Evolutionary conservation across 1,140 invertebrate genomes (phyloP), one percentile per base, ranked within the genome.

Genomic region (Cydia amplana): DNA sequence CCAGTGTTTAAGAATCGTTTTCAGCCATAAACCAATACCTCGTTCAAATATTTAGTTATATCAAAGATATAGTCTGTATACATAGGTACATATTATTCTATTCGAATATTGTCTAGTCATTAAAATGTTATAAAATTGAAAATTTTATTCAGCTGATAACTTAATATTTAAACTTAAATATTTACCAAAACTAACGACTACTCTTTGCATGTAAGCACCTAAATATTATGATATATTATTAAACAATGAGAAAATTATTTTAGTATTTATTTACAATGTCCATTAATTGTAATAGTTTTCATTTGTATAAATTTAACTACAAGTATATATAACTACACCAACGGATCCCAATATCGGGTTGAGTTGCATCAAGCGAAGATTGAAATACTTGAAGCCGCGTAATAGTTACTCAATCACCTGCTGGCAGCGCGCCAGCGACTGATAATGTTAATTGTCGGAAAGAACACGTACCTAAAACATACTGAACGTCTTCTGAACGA

Each of bases 371-470:
- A 70, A 43, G 18, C 65, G 65, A 36, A 70, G 65, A 70, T 70
- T 70, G 65, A 70, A 70, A 70, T 70, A 36, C 28, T 40, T 70
- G 32, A 70, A 70, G 65, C 32, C 28, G 65, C 36, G 65, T 70
- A 70, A 70, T 70, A 36, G 65, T 70, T 70, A 70, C 65, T 70
- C 65, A 70, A 70, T 70, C 65, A 70, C n/a, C 32, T 70, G 65
- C 32, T 70, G 65, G 65, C 25, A 40, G 28, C 12, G n/a, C 18
- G 65, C 65, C 65, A 70, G 65, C 64, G 28, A 32, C 32, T 70
- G 25, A 70, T 70, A 40, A 70, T 40, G 32, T 70, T 70, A 70
- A 70, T 70, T 40, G 65, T 18, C 28, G 65, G 65, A 43, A 70
- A 67, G 25, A 28, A 67, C n/a, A 60, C 55, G 18, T 60, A 60